Base-by-base conservation (phyloP, 30 jellyfish, hydroid and myxozoan species). In the Turritopsis rubra region DNA sequence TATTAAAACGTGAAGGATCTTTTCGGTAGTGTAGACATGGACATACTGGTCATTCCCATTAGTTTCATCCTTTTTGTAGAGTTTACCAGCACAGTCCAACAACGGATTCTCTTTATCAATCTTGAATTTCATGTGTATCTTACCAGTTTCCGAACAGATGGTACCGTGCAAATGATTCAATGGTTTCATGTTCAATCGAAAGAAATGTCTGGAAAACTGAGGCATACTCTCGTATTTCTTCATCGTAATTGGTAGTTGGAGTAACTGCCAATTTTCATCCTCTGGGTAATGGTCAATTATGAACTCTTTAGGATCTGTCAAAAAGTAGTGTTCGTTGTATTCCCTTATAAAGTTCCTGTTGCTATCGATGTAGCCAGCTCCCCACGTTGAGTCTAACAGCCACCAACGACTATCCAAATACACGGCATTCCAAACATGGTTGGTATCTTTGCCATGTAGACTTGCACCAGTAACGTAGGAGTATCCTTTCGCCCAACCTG, bases 321-420 rank as follows among this genome's bases (percentile, higher is more conserved):
- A 60, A 87, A 90, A 90, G 78, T 75, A 90, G 82, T 90, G 97
- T 65, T 90, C 97, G 25, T 70, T 90, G 87, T 90, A 90, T 52
- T 85, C 65, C 88, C 86, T 72, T 21, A 75, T 83, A 66, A 90
- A 90, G 13, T 87, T 68, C 87, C 72, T 90, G 85, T 90, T 87
- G 28, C 27, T 71, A 25, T 87, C 81, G 0, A 85, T 88, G 54
- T 90, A 90, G 21, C 97, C 97, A 18, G 97, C 91, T 71, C 92
- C 95, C 97, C 97, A 90, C 1, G 95, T 86, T 54, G 85, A 78
- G 78, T 90, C 97, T 71, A 84, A 72, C 73, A 90, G 89, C 97
- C 97, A 90, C 97, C 97, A 90, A 13, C 52, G 83, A 54, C 85
- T 86, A 24, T 78, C 66, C 28, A 90, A 71, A 21, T 82, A 75